Conservation (phyloP, 1,140 invertebrate species). For the Drosophila bipectinata region DNA sequence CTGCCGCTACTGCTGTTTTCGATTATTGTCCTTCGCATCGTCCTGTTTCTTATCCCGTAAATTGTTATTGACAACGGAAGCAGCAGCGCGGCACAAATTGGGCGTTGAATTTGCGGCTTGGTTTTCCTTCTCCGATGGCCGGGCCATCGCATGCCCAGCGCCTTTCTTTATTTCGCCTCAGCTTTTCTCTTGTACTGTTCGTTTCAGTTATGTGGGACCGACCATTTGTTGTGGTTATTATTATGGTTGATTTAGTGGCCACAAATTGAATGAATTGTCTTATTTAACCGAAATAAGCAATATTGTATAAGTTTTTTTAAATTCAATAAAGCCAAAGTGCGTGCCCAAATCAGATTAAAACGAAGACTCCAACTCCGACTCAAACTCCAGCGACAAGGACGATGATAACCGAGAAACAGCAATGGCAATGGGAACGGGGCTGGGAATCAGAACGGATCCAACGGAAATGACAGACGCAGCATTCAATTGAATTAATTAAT, state of each 20-base stretch:
- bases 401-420: background rate
- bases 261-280: constrained; percentile 82
- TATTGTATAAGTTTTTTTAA: constrained; percentile 63
- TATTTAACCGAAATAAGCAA: constrained; percentile 79
- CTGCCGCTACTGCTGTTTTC: constrained; percentile 67
- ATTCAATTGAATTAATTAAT: constrained; percentile 81
- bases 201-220: constrained; percentile 21
- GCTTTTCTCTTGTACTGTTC: constrained; percentile 31
- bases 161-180: constrained; percentile 12
- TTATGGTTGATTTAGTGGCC: constrained; percentile 82
- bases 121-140: constrained; percentile 38
- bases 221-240: constrained; percentile 81
- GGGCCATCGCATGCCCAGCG: constrained; percentile 10
- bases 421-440: background rate
- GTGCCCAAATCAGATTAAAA: constrained; percentile 78
- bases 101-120: constrained; percentile 80
- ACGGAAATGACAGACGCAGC: constrained; percentile 67
- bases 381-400: background rate
- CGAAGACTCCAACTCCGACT: constrained; percentile 26
- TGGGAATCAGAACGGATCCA: constrained; percentile 11
- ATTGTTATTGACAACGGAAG: constrained; percentile 82
- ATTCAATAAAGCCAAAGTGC: constrained; percentile 75
- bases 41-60: constrained; percentile 71
- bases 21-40: constrained; percentile 71
- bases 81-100: constrained; percentile 80